These are phyloP conservation scores for Rhinolophus sinicus DNA, from an alignment of 2,113 vertebrate species.

Conservation along the genomic window DNA sequence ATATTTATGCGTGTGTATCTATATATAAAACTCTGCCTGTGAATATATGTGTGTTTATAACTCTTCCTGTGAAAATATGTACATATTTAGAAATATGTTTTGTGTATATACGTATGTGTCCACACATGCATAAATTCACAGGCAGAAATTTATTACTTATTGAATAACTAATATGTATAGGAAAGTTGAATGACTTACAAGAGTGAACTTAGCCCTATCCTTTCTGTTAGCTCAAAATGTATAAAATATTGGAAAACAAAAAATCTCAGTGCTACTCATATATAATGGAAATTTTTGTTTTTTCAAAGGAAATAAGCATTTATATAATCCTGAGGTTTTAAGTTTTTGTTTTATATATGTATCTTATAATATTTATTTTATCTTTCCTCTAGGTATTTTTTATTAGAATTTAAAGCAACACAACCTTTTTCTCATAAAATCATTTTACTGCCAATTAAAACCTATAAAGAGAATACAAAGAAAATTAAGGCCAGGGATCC, in stretches of 20 bases:
- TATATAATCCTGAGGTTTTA: not conserved
- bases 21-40: not conserved
- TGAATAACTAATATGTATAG: not conserved
- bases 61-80: not conserved
- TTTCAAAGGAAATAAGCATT: not conserved
- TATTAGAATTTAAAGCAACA: constrained; percentile 28
- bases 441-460: constrained; percentile 49
- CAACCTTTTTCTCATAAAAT: not conserved
- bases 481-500: constrained; percentile 31
- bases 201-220: not conserved
- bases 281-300: not conserved
- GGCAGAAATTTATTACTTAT: not conserved
- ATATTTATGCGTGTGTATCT: too few species aligned
- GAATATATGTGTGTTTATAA: constrained; percentile 19
- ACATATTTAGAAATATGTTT: not conserved
- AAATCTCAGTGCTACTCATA: not conserved
- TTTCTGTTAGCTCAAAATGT: not conserved
- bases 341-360: not conserved
- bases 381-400: not conserved
- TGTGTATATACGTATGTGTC: not conserved
- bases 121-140: not conserved
- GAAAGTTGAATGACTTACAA: not conserved
- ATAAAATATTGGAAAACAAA: not conserved
- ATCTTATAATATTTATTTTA: not conserved
- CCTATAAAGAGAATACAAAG: not conserved